These are phyloP conservation scores for Achlya flavicornis DNA, from an alignment of 2,888 invertebrate genomes.

Conservation along the genomic window DNA sequence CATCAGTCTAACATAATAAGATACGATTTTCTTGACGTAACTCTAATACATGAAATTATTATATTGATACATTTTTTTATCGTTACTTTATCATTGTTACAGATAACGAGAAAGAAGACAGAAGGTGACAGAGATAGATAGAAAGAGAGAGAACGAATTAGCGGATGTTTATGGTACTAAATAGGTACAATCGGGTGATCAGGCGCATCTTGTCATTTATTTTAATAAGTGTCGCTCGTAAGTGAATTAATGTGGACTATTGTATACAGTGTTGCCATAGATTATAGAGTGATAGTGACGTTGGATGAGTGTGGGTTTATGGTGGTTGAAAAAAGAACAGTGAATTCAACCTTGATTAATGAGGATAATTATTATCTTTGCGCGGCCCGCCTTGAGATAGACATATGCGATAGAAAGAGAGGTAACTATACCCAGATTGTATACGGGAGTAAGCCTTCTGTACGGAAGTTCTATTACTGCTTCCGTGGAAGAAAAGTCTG, in stretches of 20 bases:
- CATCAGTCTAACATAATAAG: too few relatives aligned
- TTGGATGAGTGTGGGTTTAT: constrained; percentile 22
- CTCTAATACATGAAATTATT: too few relatives aligned
- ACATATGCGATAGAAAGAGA: too few relatives aligned
- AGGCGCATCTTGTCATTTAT: constrained; percentile 49
- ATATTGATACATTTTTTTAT: too few relatives aligned
- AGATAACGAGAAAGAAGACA: constrained; percentile 37
- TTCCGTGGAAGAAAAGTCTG: too few relatives aligned
- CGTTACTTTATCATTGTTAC: constrained; percentile 29
- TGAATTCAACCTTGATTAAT: too few relatives aligned
- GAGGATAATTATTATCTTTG: too few relatives aligned
- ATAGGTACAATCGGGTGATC: constrained; percentile 40
- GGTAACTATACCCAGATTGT: too few relatives aligned
- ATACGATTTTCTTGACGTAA: too few relatives aligned
- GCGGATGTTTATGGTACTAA: constrained; percentile 46
- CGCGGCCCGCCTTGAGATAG: too few relatives aligned
- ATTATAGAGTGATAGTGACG: constrained; percentile 32
- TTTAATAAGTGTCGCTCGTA: constrained; percentile 37
- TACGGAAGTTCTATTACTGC: too few relatives aligned
- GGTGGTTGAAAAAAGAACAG: constrained; percentile 11
- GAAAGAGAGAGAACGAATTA: constrained; percentile 45
- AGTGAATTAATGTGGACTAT: constrained; percentile 30
- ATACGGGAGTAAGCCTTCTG: too few relatives aligned
- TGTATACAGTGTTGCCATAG: constrained; percentile 70
- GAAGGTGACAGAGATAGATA: constrained; percentile 41